Conservation (phyloP, 2,113 vertebrate genomes). For the Mungos mungo region DNA sequence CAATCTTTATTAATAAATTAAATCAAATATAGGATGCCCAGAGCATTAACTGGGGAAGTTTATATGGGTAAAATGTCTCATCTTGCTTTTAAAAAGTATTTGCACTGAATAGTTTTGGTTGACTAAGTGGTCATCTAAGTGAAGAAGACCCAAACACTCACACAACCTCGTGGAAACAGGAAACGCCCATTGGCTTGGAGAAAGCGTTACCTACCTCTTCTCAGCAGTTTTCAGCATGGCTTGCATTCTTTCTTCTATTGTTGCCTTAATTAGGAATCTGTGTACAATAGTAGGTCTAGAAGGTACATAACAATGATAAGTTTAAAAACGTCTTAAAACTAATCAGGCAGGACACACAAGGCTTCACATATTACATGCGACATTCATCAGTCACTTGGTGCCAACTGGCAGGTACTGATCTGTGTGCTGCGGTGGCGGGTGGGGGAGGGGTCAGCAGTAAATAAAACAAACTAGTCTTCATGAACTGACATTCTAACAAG, state of each 20-base stretch:
- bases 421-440: neutral
- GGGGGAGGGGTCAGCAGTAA: neutral
- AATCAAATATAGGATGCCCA: neutral
- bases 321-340: conserved; percentile 16
- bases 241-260: conserved; percentile 99
- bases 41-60: neutral
- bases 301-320: conserved; percentile 62
- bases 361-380: neutral
- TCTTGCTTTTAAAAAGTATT: neutral
- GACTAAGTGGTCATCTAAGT: neutral
- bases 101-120: neutral
- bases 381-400: neutral
- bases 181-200: neutral
- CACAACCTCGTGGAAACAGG: neutral
- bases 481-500: neutral
- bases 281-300: conserved; percentile 97
- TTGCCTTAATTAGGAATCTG: conserved; percentile 97
- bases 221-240: conserved; percentile 97
- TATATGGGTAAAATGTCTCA: neutral
- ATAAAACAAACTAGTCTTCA: neutral
- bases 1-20: neutral
- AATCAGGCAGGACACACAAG: neutral
- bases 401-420: neutral
- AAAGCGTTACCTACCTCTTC: conserved; percentile 86
- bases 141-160: neutral